Base-by-base conservation (phyloP, 2,888 invertebrate genomes). In the Geotrupes spiniger region DNA sequence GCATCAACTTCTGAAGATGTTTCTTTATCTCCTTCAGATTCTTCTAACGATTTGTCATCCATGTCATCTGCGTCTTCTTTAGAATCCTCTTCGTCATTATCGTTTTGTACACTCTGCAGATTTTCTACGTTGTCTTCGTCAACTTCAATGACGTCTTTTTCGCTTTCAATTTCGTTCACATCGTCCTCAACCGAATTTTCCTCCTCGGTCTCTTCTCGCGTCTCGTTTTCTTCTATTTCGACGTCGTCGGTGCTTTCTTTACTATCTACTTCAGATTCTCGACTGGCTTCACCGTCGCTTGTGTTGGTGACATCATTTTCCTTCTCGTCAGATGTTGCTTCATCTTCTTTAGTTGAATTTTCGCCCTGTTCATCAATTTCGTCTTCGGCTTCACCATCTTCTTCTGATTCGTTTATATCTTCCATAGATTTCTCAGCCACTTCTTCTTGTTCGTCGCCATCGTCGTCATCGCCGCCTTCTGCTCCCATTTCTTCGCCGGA, bases 351-450 rank as follows among this genome's bases (percentile, higher is more conserved):
- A 43, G 49, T 66, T 62, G 53, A 63, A 62, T 56, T 65, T 16
- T 66, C 64, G 25, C 71, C 73, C 52, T 75, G 73, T 58, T 73
- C 75, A 63, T 71, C 70, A 62, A 71, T 73, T 69, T 74, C 74
- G 68, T 75, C 73, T 66, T 75, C 75, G 66, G 71, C 70, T 62
- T 74, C 74, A 54, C 73, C 75, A 53, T 70, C 70, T 68, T 76
- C 68, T 59, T 67, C 61, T 58, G 68, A 66, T 54, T 69, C 66
- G 17, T 63, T 64, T 52, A 63, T 68, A 26, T 58, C 61, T 46
- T 53, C 51, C 6, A 39, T 25, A 26, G 43, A 55, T 42, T 57
- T 49, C 39, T 52, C 55, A 15, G 42, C 51, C 14, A 53, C 53
- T 46, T 53, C 59, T 37, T 49, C 58, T 46, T 57, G 52, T 29